Percentiles rank a stretch among this genome's conserved stretches.
These are phyloP conservation scores for Rhinolophus sinicus DNA, from an alignment of 2,113 vertebrate species.

Conservation along the genomic window DNA sequence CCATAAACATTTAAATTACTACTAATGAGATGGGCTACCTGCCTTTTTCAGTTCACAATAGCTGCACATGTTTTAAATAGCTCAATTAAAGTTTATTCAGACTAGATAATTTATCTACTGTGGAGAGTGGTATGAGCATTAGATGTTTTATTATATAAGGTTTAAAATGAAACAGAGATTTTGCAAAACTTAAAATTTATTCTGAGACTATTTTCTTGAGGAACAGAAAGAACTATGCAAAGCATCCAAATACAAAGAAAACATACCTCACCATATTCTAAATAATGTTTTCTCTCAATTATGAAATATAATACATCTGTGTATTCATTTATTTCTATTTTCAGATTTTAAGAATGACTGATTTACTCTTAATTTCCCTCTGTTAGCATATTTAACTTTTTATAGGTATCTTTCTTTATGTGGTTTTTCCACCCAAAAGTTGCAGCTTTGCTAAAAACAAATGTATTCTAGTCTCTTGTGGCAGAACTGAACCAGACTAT, in stretches of 20 bases:
- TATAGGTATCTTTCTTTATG: not conserved
- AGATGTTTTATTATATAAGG: conserved; percentile 74
- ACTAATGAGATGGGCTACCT: conserved; percentile 84
- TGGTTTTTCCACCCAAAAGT: not conserved
- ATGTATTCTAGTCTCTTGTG: not conserved
- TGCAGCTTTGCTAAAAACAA: conserved; percentile 44
- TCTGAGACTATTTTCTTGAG: conserved; percentile 76
- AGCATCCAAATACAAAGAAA: conserved; percentile 66
- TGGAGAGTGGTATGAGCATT: conserved; percentile 77
- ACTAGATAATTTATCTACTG: conserved; percentile 83
- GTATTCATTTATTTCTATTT: conserved; percentile 53
- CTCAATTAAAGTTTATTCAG: conserved; percentile 87
- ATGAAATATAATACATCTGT: conserved; percentile 45
- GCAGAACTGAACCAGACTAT: not conserved
- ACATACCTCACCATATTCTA: conserved; percentile 49
- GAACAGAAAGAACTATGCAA: conserved; percentile 72
- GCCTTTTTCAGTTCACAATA: conserved; percentile 80
- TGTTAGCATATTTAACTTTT: not conserved
- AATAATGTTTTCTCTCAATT: conserved; percentile 60
- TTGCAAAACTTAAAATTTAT: conserved; percentile 78
- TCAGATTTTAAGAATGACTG: not conserved
- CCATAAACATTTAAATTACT: conserved; percentile 81
- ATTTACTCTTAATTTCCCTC: conserved; percentile 40
- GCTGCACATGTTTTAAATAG: conserved; percentile 82
- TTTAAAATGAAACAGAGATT: conserved; percentile 78